phyloP scores from a whole-genome alignment of 37 sponge, comb jelly and placozoan genomes.

The Geodia barretti region DNA sequence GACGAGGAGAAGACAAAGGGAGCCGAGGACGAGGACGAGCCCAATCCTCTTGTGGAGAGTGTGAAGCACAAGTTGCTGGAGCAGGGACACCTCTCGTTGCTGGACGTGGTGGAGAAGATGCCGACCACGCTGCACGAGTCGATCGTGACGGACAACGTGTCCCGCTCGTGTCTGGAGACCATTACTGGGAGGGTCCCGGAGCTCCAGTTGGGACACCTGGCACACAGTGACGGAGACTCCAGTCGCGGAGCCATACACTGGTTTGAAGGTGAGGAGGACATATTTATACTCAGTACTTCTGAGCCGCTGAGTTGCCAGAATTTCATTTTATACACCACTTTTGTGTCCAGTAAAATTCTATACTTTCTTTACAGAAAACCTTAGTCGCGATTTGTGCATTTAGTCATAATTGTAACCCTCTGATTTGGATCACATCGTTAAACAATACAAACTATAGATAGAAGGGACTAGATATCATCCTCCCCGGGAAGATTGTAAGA shows the following conservation, averaged over 20 bases:
- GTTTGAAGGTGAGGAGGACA: slow-evolving; percentile 61
- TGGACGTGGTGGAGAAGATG: slow-evolving; percentile 44
- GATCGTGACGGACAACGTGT: slow-evolving; percentile 20
- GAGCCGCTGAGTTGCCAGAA: too few relatives aligned
- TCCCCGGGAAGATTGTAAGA: too few relatives aligned
- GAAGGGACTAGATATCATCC: too few relatives aligned
- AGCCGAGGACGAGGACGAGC: not conserved
- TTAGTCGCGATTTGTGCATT: too few relatives aligned
- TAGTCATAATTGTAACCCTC: too few relatives aligned
- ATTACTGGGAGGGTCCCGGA: slow-evolving; percentile 23
- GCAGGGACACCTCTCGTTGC: slow-evolving; percentile 1
- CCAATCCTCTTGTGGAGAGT: not conserved
- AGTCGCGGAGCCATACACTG: slow-evolving; percentile 74
- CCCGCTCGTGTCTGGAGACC: not conserved
- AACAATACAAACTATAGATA: not conserved
- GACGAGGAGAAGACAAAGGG: not conserved
- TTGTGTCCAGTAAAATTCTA: too few relatives aligned
- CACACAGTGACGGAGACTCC: slow-evolving; percentile 47
- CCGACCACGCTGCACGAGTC: slow-evolving; percentile 28
- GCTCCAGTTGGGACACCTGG: slow-evolving; percentile 62
- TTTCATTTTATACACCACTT: too few relatives aligned
- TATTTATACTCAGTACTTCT: too few relatives aligned
- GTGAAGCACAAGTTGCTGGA: slow-evolving; percentile 14
- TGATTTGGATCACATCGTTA: not conserved
- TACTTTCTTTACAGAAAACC: too few relatives aligned